Evolutionary conservation across 2,888 invertebrate species (phyloP), one percentile per base, ranked within the genome.

Genomic region (Cosmia pyralina): DNA sequence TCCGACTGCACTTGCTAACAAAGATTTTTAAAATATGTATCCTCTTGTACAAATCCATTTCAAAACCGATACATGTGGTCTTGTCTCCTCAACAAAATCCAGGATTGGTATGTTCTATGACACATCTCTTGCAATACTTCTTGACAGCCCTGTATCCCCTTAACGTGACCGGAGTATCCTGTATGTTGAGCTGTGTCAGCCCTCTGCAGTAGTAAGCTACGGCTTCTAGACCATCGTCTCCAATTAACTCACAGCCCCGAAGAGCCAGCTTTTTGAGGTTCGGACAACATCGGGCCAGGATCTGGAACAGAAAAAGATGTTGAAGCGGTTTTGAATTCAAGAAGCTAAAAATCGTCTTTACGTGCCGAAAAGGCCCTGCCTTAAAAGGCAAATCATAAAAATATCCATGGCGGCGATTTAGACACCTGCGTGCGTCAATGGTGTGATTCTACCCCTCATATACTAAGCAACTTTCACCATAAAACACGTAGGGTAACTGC

Each of bases 81-180:
- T 22, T 28, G 0, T 28, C 46, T 46, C 52, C 17, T 77, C 77
- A 77, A 62, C 98, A 98, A 93, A 99, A 99, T 46, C 98, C 99
- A 79, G 99, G 99, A 94, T 99, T 99, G 4, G 99, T 99, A 91
- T 99, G 99, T 92, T 99, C 99, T 83, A 99, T 99, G 82, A 99
- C 98, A 93, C 99, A 99, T 88, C 98, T 95, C 89, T 98, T 98
- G 94, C 99, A 99, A 91, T 98, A 98, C 91, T 98, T 98, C 93
- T 99, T 99, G 59, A 99, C 98, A 8, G 98, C 98, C 87, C 98
- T 96, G 92, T 99, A 99, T 0, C 99, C 99, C 86, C 99, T 97
- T 60, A 98, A 95, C 7, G 99, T 98, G 85, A 99, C 98, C 76
- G 98, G 98, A 79, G 99, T 99, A 92, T 99, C 99, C 90, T 99